Base-by-base conservation (phyloP, 2,888 invertebrate species). In the Aphrophora alni region DNA sequence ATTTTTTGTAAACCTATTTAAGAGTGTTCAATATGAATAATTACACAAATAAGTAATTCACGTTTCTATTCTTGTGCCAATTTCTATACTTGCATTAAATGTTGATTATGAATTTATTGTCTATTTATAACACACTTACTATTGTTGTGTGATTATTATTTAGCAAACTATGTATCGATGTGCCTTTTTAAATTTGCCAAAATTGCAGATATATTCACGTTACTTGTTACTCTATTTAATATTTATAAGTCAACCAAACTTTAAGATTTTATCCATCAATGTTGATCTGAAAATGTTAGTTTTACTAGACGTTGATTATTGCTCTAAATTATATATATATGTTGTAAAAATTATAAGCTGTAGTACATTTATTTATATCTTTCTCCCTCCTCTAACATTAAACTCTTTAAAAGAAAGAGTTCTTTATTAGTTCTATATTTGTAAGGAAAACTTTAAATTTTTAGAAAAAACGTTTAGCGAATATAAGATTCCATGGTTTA, bases 131-230 rank as follows among this genome's bases (percentile, higher is more conserved):
- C n/a, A n/a, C n/a, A 44, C 44, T 33, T 33, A 33, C 33, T 33
- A 33, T 33, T 33, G 33, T 33, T 5, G 10, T 33, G 14, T 59
- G 59, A 21, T 59, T 21, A 21, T 14, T 14, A 7, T 44, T 21
- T 21, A 21, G 21, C n/a, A 21, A 21, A 21, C 59, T 59, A 7
- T 21, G 12, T 59, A 14, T 44, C 14, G 21, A 59, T 21, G 59
- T 59, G 59, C 59, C 59, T 59, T 59, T 59, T 21, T 59, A n/a
- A 59, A 59, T 59, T 59, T 59, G 59, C 59, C 59, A 59, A 59
- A 44, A 4, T 44, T 21, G 21, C 59, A 59, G 59, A 59, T 44
- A 17, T 44, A 59, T 33, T 33, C 33, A 33, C 8, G 33, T 33
- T 33, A 8, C 3, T 33, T 33, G 33, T 33, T 33, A 8, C 3